These are phyloP conservation scores for Phytoseiulus persimilis DNA, from an alignment of 2,888 invertebrate genomes.

Conservation along the genomic window DNA sequence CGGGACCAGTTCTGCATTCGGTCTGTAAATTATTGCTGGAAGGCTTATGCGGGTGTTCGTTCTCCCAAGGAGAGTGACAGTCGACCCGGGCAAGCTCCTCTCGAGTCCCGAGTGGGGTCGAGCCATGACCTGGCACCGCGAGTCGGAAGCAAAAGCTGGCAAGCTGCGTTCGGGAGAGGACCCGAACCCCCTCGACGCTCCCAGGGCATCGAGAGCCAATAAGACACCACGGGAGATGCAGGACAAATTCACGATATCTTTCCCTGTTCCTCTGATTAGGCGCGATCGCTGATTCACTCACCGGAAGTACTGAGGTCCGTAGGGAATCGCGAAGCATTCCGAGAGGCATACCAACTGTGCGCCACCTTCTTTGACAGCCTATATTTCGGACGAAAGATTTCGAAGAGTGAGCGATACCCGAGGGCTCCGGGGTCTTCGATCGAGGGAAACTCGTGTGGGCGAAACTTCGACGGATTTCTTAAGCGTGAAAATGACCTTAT, in stretches of 20 bases:
- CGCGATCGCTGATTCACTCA: not conserved
- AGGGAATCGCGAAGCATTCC: conserved; percentile 91
- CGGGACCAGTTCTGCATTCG: conserved; percentile 78
- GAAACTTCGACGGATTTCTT: no score
- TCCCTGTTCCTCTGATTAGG: no score
- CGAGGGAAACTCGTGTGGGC: no score
- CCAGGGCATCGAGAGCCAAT: no score
- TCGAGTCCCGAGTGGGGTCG: not conserved
- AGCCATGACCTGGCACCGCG: no score
- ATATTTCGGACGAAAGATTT: not conserved
- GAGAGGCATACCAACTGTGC: conserved; percentile 43
- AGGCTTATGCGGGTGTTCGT: not conserved
- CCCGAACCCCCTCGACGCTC: no score
- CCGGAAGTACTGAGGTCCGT: conserved; percentile 60
- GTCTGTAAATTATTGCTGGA: conserved; percentile 59
- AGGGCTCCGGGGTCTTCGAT: no score
- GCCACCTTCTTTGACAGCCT: conserved; percentile 30
- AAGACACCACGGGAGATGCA: no score
- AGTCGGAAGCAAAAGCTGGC: no score
- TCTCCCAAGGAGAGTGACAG: no score
- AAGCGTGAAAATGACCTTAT: not conserved
- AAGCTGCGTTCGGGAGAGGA: no score
- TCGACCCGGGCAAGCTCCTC: not conserved
- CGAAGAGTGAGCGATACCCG: not conserved
- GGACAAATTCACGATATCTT: no score